Percentiles rank a stretch among this genome's conserved stretches.
Conservation (phyloP, 1,140 invertebrate species). For the Nylanderia fulva region DNA sequence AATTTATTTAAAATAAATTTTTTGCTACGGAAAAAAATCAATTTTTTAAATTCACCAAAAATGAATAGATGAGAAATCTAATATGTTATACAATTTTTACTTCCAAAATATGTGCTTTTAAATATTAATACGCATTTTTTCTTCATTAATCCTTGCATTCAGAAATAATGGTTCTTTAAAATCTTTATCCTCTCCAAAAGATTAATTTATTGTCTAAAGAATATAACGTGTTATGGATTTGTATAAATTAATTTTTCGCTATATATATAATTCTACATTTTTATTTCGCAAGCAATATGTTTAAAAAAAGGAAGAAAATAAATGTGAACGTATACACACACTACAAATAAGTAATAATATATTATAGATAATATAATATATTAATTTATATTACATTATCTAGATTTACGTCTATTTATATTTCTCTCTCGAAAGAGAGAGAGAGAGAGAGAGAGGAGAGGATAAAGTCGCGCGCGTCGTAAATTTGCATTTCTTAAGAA, state of each 20-base stretch:
- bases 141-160: background rate
- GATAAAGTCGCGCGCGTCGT: background rate
- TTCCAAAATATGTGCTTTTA: background rate
- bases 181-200: constrained; percentile 20
- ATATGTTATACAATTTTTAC: background rate
- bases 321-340: background rate
- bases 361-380: too few relatives aligned
- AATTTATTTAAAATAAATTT: background rate
- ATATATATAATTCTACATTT: background rate
- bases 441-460: too few relatives aligned
- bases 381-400: background rate
- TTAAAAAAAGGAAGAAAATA: background rate
- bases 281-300: background rate
- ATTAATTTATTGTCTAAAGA: constrained; percentile 51
- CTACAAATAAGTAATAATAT: background rate
- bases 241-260: constrained; percentile 30
- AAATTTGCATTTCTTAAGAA: constrained; percentile 18
- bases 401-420: constrained; percentile 10
- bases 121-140: background rate
- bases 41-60: background rate
- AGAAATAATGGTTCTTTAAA: background rate
- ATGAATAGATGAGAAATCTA: background rate
- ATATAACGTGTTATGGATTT: constrained; percentile 32
- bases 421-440: too few relatives aligned
- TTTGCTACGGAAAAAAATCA: background rate